Base-by-base conservation (phyloP, 1,140 invertebrate genomes). In the Zaprionus davidi region DNA sequence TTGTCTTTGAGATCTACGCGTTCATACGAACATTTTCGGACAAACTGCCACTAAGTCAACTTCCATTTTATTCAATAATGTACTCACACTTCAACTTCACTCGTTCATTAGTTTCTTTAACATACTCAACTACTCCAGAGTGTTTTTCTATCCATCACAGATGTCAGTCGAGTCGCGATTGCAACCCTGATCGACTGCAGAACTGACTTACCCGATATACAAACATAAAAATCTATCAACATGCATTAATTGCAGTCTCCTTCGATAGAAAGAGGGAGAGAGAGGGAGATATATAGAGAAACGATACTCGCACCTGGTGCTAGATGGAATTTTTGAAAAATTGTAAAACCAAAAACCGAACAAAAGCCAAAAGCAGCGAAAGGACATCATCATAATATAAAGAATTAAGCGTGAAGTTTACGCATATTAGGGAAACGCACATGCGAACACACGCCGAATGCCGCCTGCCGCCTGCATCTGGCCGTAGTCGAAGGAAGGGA, bases 361-460 rank as follows among this genome's bases (percentile, higher is more conserved):
- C 85, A 88, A 90, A 90, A 80, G 82, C 76, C 79, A 84, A 88
- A 90, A 88, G 70, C 78, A 88, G 71, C 86, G 63, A 78, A 82
- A 85, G 85, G 85, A 88, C 85, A 90, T 90, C 82, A 83, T 83
- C 84, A 88, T 83, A 86, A 79, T 91, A 90, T 76, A 81, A 79
- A 70, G 80, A 90, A 91, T 91, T 91, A 91, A 91, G 90, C 90
- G 90, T 91, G 90, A 91, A 91, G 84, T 91, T 91, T 91, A 91
- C 90, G 90, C 84, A 90, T 91, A 86, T 91, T 91, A 91, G 87
- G 75, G 79, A 90, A 76, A 82, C 78, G 81, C 85, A 84, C 76
- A 90, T 84, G 68, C 72, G 71, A 75, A 75, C 72, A 64, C 60
- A 76, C 73, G 84, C 83, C 80, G 83, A 81, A 84, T 87, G 83